These are phyloP conservation scores for Patella pellucida DNA, from an alignment of 2,888 invertebrate genomes.

Conservation along the genomic window DNA sequence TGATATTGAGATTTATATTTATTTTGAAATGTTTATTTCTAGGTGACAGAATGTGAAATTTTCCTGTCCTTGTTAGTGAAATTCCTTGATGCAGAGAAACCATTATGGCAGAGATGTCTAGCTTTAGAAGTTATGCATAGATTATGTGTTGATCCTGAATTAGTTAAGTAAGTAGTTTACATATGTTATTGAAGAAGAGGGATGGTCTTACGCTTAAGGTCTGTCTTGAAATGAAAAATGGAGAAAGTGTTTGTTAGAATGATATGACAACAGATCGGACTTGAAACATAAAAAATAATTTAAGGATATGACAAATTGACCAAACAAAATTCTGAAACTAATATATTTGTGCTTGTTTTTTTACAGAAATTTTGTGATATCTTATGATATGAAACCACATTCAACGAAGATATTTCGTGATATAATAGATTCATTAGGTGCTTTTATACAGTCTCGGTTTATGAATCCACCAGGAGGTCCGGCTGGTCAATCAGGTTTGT, in stretches of 20 bases:
- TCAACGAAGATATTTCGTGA: conserved; percentile 82
- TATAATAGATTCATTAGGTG: conserved; percentile 83
- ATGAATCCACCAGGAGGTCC: conserved; percentile 59
- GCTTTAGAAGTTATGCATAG: conserved; percentile 96
- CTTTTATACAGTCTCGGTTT: conserved; percentile 90
- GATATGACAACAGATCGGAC: no score
- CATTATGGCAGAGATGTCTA: conserved; percentile 93
- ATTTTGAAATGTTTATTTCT: conserved; percentile 21
- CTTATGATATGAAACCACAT: conserved; percentile 91
- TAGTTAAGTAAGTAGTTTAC: conserved; percentile 76
- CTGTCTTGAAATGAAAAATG: neutral
- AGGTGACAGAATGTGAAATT: conserved; percentile 97
- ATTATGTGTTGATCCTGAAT: conserved; percentile 89
- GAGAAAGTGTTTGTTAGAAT: neutral
- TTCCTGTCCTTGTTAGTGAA: conserved; percentile 96
- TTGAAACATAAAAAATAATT: no score
- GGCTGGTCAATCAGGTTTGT: conserved; percentile 43
- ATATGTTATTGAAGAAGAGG: neutral
- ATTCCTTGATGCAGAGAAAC: conserved; percentile 96
- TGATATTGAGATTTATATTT: no score
- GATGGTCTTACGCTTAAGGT: neutral
- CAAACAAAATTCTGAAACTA: no score
- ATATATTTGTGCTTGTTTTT: neutral
- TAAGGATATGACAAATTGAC: no score
- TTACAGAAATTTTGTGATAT: conserved; percentile 82